Conservation (phyloP, 1,140 invertebrate genomes). For the Drosophila guanche region DNA sequence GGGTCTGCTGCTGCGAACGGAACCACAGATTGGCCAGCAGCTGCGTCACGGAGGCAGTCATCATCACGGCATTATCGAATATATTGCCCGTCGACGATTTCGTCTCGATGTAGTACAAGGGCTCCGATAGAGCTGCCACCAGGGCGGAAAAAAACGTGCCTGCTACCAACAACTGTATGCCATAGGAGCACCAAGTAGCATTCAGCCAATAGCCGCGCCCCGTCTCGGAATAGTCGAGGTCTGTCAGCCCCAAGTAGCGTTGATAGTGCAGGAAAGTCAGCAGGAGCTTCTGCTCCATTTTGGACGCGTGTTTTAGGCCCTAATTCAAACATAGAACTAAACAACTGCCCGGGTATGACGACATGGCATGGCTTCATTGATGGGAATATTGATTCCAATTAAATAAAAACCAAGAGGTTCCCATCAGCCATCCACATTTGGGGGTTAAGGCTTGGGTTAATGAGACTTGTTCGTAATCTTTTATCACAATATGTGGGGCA, state of each 20-base stretch:
- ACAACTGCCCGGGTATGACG: background rate
- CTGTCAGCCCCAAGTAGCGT: conserved; percentile 46
- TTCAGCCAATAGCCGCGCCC: conserved; percentile 15
- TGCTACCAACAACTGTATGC: conserved; percentile 3
- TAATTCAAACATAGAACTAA: conserved; percentile 3
- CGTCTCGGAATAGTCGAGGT: conserved; percentile 21
- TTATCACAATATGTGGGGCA: no score
- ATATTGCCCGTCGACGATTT: conserved; percentile 21
- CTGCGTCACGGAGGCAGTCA: conserved; percentile 28
- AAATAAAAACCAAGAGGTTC: no score
- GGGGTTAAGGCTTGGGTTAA: no score
- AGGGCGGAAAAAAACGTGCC: conserved; percentile 6
- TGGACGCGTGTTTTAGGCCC: conserved; percentile 5
- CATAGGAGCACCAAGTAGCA: conserved; percentile 18
- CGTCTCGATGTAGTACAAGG: conserved; percentile 39
- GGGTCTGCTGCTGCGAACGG: conserved; percentile 26
- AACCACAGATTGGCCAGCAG: conserved; percentile 53
- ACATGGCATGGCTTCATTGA: no score
- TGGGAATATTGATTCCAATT: background rate
- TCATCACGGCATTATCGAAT: conserved; percentile 49
- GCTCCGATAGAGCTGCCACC: conserved; percentile 7
- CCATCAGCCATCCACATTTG: no score
- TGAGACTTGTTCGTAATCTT: no score
- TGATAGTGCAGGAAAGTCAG: conserved; percentile 47
- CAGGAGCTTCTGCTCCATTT: conserved; percentile 14